These are phyloP conservation scores for Rachycentron canadum DNA, from an alignment of 2,797 vertebrate genomes.

Conservation along the genomic window DNA sequence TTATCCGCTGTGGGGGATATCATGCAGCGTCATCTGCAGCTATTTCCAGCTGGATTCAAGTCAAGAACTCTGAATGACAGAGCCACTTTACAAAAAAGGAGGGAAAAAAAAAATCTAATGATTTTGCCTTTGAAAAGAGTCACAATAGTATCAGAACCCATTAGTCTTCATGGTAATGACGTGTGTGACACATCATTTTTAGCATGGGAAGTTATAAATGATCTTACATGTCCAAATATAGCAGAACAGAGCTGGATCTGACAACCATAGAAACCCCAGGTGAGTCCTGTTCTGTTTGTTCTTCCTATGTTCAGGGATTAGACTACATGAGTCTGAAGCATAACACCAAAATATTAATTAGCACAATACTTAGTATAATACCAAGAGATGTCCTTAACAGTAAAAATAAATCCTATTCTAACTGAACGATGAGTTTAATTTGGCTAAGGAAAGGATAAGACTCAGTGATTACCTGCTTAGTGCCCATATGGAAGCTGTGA, in stretches of 20 bases:
- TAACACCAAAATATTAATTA: slow-evolving; percentile 29
- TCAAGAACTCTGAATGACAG: slow-evolving; percentile 52
- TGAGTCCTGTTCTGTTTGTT: slow-evolving; percentile 13
- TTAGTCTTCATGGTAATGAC: slow-evolving; percentile 59
- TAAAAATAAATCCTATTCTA: neutral
- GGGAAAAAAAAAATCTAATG: slow-evolving; percentile 8
- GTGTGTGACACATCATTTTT: slow-evolving; percentile 60
- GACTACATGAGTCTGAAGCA: slow-evolving; percentile 8
- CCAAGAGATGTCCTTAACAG: neutral
- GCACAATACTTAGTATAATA: slow-evolving; percentile 1
- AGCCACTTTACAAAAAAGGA: slow-evolving; percentile 3
- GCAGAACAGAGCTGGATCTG: slow-evolving; percentile 31
- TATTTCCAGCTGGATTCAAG: slow-evolving; percentile 35
- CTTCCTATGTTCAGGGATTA: slow-evolving; percentile 21
- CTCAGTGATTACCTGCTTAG: slow-evolving; percentile 16
- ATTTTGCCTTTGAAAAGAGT: slow-evolving; percentile 52
- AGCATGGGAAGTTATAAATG: slow-evolving; percentile 40
- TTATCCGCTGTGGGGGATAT: slow-evolving; percentile 42
- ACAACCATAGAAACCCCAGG: slow-evolving; percentile 31
- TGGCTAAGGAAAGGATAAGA: neutral
- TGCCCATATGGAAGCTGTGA: slow-evolving; percentile 37
- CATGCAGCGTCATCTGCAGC: slow-evolving; percentile 35
- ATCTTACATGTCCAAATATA: slow-evolving; percentile 28
- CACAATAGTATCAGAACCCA: slow-evolving; percentile 44
- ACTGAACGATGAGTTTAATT: slow-evolving; percentile 11